Evolutionary conservation across 2,113 vertebrate species (phyloP), one percentile per base, ranked within the genome.

Genomic region (Rhea pennata): DNA sequence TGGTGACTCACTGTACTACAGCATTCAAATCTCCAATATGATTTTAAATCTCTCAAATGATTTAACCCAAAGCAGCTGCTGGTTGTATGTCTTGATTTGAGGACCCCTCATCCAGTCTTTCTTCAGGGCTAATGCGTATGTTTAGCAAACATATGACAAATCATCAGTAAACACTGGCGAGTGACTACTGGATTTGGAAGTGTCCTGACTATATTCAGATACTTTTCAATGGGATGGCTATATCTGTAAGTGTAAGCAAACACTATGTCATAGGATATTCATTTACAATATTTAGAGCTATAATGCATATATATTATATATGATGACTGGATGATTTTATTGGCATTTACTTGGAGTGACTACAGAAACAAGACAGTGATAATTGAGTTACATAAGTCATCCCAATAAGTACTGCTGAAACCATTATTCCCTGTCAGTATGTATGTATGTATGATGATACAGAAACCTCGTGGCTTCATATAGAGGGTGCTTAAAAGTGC

Each of bases 1-100:
- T 97, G 98, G 97, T 84, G 61, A 44, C 50, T 96, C 27, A 4
- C 27, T 36, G 96, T 70, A 96, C 92, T 97, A 75, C 96, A 97
- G 70, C 84, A 27, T 40, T 67, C 61, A 7, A 51, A 15, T 65
- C 27, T 33, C 36, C 87, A 73, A 0, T 3, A 21, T 5, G 16
- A 79, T 59, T 92, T 69, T 15, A 81, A 58, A 39, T 33, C 72
- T 58, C 84, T 36, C 1, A 84, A 84, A 77, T 53, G 12, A 56
- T 90, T 90, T 96, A 95, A 89, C 12, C 40, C 62, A 81, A 87
- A 91, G 85, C 96, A 95, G 93, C 86, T 91, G 92, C 53, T 58
- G 81, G 77, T 12, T 53, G 76, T 36, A 70, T 23, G 65, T 62
- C 89, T 75, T 33, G 78, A n/a, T 80, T 39, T 62, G 77, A 89